These are phyloP conservation scores for Ifrita kowaldi DNA, from an alignment of 2,113 vertebrate species.

Conservation along the genomic window DNA sequence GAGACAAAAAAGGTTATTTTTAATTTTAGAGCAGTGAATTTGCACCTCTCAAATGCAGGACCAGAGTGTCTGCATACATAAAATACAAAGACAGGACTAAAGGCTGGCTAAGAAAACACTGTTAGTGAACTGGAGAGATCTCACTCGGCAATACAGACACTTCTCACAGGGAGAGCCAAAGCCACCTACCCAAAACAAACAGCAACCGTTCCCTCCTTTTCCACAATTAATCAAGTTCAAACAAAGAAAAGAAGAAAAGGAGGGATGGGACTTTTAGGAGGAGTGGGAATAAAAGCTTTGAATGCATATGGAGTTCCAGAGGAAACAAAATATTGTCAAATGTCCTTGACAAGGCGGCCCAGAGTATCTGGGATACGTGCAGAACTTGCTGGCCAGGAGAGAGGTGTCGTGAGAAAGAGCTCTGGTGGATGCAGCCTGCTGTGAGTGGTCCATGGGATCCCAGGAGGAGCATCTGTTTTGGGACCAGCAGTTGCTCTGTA, in stretches of 20 bases:
- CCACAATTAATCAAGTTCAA: background rate
- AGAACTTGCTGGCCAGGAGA: conserved; percentile 16
- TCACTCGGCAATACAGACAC: background rate
- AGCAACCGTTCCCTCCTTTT: background rate
- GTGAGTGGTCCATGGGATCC: conserved; percentile 29
- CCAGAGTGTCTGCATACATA: background rate
- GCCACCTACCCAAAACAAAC: background rate
- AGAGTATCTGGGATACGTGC: conserved; percentile 42
- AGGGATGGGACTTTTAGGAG: background rate
- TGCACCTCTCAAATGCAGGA: background rate
- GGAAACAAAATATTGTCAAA: background rate
- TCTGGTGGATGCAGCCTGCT: conserved; percentile 49
- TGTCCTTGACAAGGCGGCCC: background rate
- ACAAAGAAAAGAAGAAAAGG: background rate
- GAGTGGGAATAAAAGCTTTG: background rate
- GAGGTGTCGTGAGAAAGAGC: conserved; percentile 60
- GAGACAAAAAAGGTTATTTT: background rate
- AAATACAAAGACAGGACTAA: background rate
- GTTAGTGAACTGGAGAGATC: background rate
- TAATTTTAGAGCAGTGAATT: background rate
- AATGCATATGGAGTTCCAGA: background rate
- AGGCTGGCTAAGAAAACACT: background rate
- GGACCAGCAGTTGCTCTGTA: background rate
- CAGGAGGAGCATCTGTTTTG: conserved; percentile 12
- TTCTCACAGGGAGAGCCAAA: background rate